A percentile compares a stretch with the other conserved stretches of the same genome.
phyloP scores from a whole-genome alignment of 2,797 vertebrate genomes.

The Anguilla pacifica region DNA sequence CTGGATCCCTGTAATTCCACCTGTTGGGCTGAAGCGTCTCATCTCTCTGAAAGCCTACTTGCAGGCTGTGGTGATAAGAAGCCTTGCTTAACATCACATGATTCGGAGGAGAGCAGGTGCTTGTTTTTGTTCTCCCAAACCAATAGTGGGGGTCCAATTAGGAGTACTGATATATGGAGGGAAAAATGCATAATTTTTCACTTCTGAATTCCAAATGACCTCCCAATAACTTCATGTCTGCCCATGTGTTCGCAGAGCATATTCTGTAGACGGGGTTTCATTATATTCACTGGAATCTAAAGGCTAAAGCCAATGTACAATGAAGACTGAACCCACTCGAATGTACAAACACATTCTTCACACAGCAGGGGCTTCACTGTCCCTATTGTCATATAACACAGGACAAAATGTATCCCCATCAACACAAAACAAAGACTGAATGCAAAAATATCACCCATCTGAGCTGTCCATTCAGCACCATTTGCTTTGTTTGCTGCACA shows the following conservation, averaged over 20 bases:
- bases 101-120: too few relatives aligned
- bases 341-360: not conserved
- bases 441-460: not conserved
- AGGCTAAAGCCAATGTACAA: not conserved
- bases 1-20: too few relatives aligned
- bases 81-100: too few relatives aligned
- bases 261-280: not conserved
- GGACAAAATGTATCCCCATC: not conserved
- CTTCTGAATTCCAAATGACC: not conserved
- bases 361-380: not conserved
- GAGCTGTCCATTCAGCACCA: slow-evolving; percentile 15
- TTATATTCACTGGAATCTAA: not conserved
- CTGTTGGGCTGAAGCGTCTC: too few relatives aligned
- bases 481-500: not conserved
- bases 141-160: not conserved
- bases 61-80: too few relatives aligned
- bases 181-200: not conserved
- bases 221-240: not conserved
- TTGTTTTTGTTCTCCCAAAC: too few relatives aligned
- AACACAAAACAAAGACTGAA: not conserved
- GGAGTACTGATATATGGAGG: not conserved
- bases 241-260: not conserved
- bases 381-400: not conserved
- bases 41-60: too few relatives aligned
- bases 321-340: not conserved